Evolutionary conservation across 2,113 vertebrate species (phyloP), one percentile per base, ranked within the genome.

Genomic region (Acrocephalus kingi): DNA sequence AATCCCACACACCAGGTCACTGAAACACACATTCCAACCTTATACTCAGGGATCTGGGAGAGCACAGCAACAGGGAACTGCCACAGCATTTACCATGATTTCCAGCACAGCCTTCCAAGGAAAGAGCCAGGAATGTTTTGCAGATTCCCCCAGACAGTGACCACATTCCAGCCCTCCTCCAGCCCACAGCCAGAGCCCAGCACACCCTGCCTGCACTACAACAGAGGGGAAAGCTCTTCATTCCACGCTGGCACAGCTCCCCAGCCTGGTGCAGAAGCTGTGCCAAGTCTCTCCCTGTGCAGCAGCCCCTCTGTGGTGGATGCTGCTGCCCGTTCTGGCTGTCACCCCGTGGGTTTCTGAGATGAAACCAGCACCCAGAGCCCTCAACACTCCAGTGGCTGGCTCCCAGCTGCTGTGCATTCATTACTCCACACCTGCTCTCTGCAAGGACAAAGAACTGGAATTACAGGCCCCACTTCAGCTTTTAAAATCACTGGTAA

Each of bases 31-130:
- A n/a, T 49, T 54, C 22, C 45, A 74, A 3, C n/a, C 67, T 21
- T 1, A 0, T 2, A 13, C 5, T 10, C 27, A 6, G 30, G 80
- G 58, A 8, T 24, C 13, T 35, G 35, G 69, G 52, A 49, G 24
- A 31, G 37, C 28, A 17, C 41, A 71, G 59, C 33, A 61, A 15
- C 15, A 55, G 55, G 5, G 35, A 54, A 6, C 24, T 22, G 23
- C 14, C 22, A 17, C 1, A 3, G 59, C 45, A 41, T 25, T 21
- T 3, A 20, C 9, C 30, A 15, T 0, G 1, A n/a, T 1, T 51
- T 15, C 3, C 61, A 46, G 68, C 18, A n/a, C 30, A 41, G 51
- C 48, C 31, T 52, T 28, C 23, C 31, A 23, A 15, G 59, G 35
- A n/a, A 33, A 43, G 46, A 24, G 30, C 3, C 6, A 5, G 59